These are phyloP conservation scores for Rhyzopertha dominica DNA, from an alignment of 1,140 invertebrate species.

Conservation along the genomic window DNA sequence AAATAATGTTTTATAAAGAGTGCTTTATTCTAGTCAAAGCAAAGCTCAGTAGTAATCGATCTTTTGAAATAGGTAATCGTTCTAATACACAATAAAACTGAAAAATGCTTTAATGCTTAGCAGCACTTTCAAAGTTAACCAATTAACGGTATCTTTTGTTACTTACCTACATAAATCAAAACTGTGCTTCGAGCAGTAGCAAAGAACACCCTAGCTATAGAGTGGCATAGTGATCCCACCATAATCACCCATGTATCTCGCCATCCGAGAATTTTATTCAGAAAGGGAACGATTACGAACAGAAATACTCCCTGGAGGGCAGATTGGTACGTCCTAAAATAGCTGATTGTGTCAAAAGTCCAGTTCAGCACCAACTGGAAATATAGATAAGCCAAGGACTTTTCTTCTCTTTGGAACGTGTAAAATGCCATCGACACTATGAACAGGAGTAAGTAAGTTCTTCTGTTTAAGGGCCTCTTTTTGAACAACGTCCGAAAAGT, in stretches of 20 bases:
- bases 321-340: constrained; percentile 58
- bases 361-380: constrained; percentile 62
- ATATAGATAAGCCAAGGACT: constrained; percentile 61
- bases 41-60: too few relatives aligned
- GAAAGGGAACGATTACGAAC: constrained; percentile 60
- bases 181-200: constrained; percentile 49
- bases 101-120: too few relatives aligned
- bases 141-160: too few relatives aligned
- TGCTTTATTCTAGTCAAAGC: too few relatives aligned
- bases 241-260: constrained; percentile 67
- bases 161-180: constrained; percentile 58
- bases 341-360: constrained; percentile 57
- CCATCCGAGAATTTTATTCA: constrained; percentile 60
- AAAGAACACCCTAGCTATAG: constrained; percentile 61
- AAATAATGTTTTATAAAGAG: too few relatives aligned
- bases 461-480: constrained; percentile 48
- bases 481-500: constrained; percentile 54
- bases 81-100: too few relatives aligned
- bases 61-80: too few relatives aligned
- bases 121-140: too few relatives aligned
- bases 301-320: constrained; percentile 59
- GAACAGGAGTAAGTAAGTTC: constrained; percentile 59
- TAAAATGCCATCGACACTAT: constrained; percentile 67
- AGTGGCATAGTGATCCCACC: constrained; percentile 62
- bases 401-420: constrained; percentile 74